A percentile compares a stretch with the other conserved stretches of the same genome.
Conservation (phyloP, 2,113 vertebrate genomes). For the Eublepharis macularius region DNA sequence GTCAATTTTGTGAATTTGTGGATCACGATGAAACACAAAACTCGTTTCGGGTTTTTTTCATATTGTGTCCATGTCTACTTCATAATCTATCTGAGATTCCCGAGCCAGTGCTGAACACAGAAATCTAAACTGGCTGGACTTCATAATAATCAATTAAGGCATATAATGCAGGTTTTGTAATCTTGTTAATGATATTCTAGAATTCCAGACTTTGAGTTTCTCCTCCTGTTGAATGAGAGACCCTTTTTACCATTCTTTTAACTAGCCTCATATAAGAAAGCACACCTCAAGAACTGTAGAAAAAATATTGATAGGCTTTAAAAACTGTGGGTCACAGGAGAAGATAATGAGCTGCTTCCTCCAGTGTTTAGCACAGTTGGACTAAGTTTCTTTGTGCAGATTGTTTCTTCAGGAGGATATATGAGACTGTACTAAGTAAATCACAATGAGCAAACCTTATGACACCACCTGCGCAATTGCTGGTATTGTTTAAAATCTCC, state of each 20-base stretch:
- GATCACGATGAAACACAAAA: no score
- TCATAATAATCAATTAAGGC: no score
- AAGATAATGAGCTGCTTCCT: neutral
- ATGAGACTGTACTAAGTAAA: neutral
- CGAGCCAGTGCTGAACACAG: no score
- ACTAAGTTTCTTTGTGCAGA: neutral
- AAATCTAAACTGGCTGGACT: no score
- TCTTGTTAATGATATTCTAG: no score
- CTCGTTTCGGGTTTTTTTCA: no score
- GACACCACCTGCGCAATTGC: neutral
- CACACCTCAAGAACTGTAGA: neutral
- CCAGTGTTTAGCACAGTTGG: neutral
- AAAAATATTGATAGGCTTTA: neutral
- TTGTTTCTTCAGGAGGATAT: neutral
- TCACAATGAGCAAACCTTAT: neutral
- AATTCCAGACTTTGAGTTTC: neutral
- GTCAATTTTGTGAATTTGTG: no score
- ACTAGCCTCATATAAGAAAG: neutral
- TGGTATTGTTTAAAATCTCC: neutral
- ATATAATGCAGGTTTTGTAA: neutral
- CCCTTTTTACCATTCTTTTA: neutral
- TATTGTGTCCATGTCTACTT: no score
- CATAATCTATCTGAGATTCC: no score
- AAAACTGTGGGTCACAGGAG: neutral
- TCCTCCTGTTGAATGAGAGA: neutral